Evolutionary conservation across 2,797 vertebrate species (phyloP).

Genomic region (Acrocephalus scirpaceus): DNA sequence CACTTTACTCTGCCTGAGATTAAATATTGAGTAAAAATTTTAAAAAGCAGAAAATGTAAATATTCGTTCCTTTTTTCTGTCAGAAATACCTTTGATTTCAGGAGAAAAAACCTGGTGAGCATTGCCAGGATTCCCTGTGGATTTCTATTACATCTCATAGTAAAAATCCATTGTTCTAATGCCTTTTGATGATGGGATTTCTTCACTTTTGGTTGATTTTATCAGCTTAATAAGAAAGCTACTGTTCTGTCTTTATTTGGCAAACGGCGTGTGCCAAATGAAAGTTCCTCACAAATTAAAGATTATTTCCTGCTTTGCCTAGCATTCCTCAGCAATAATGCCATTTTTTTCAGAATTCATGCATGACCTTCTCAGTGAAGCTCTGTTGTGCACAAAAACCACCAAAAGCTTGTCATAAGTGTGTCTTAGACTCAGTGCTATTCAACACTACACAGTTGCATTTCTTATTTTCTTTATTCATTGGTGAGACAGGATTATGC

Average conservation of each 20-base stretch:
- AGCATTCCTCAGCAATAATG: slow-evolving; percentile 45
- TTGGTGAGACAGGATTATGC: slow-evolving; percentile 47
- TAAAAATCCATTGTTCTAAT: slow-evolving; percentile 46
- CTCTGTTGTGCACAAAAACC: not conserved
- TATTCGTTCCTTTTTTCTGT: not conserved
- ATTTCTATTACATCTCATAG: slow-evolving; percentile 23
- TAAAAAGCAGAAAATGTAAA: not conserved
- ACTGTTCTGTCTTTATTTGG: slow-evolving; percentile 48
- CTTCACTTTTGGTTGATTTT: slow-evolving; percentile 47
- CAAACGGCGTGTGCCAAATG: slow-evolving; percentile 19
- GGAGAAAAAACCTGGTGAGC: not conserved
- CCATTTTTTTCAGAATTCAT: slow-evolving; percentile 43
- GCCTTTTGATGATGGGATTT: slow-evolving; percentile 27
- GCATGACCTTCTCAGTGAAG: slow-evolving; percentile 23
- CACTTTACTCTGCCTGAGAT: not conserved
- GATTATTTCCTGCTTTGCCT: slow-evolving; percentile 55
- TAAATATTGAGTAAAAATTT: not conserved
- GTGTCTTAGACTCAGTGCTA: not conserved
- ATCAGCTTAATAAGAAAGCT: slow-evolving; percentile 60
- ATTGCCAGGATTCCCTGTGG: slow-evolving; percentile 50
- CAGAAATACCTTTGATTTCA: slow-evolving; percentile 26
- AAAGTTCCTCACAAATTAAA: slow-evolving; percentile 50
- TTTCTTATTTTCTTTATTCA: slow-evolving; percentile 50
- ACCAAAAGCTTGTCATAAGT: not conserved
- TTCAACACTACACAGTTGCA: not conserved